phyloP scores from a whole-genome alignment of 2,888 invertebrate genomes.

The Phaedon cochleariae region DNA sequence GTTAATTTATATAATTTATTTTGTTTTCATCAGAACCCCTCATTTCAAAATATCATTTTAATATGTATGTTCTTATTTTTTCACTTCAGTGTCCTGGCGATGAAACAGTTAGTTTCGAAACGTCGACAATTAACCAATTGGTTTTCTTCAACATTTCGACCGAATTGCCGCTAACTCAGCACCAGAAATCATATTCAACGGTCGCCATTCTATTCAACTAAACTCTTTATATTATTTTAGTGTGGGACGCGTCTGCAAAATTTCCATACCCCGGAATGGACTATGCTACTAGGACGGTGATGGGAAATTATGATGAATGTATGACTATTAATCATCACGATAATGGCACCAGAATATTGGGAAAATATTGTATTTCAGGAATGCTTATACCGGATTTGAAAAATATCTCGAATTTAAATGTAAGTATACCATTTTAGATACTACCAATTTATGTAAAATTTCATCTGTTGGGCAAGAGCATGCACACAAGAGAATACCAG shows the following conservation, averaged over 20 bases:
- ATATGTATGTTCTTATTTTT: no score
- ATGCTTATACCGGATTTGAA: conserved; percentile 28
- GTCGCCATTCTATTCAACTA: no score
- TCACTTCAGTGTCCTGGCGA: no score
- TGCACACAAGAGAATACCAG: no score
- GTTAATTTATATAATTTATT: no score
- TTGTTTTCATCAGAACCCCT: no score
- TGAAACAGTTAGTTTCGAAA: no score
- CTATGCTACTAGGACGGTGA: conserved; percentile 30
- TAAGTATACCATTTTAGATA: conserved; percentile 8
- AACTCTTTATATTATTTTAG: conserved; percentile 22
- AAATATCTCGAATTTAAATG: conserved; percentile 17
- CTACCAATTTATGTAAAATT: not conserved
- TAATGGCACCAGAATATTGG: conserved; percentile 25
- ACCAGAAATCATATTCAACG: not conserved
- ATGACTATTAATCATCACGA: conserved; percentile 30
- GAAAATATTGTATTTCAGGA: conserved; percentile 36
- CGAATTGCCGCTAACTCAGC: not conserved
- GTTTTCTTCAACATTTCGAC: no score
- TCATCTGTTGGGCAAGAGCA: no score
- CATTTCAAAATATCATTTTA: no score
- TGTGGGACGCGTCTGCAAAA: conserved; percentile 45
- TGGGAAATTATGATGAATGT: conserved; percentile 46
- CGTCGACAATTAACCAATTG: no score
- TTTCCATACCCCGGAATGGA: conserved; percentile 38